phyloP scores from a whole-genome alignment of 2,797 vertebrate species.

The Austrolebias charrua region DNA sequence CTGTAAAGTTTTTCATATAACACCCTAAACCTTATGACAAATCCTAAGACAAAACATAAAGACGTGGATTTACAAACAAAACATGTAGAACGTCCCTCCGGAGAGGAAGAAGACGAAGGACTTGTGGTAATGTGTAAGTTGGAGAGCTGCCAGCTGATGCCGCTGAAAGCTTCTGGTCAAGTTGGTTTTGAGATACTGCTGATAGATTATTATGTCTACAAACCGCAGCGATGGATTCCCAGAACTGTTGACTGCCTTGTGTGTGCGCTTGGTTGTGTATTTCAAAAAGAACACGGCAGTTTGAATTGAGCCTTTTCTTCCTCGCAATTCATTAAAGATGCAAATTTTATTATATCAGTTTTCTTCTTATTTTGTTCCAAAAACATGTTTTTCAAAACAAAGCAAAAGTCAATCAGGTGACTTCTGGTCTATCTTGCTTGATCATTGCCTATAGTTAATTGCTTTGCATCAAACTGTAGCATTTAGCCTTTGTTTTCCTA shows the following conservation, averaged over 20 bases:
- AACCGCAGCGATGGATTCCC: slow-evolving; percentile 38
- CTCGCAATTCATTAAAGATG: slow-evolving; percentile 30
- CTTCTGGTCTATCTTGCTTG: slow-evolving; percentile 10
- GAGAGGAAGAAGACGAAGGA: slow-evolving; percentile 17
- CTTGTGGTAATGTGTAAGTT: slow-evolving; percentile 28
- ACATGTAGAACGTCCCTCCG: slow-evolving; percentile 18
- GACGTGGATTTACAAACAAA: slow-evolving; percentile 10
- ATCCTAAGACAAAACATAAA: slow-evolving; percentile 14
- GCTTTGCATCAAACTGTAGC: slow-evolving; percentile 1
- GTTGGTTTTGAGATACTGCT: slow-evolving; percentile 42
- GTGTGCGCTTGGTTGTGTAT: slow-evolving; percentile 4
- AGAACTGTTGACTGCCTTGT: slow-evolving; percentile 25
- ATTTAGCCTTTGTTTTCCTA: slow-evolving; percentile 4
- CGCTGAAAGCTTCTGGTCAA: slow-evolving; percentile 57
- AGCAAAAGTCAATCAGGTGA: slow-evolving; percentile 2
- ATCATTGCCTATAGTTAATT: not conserved
- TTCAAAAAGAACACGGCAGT: slow-evolving; percentile 1
- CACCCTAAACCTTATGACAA: slow-evolving; percentile 9
- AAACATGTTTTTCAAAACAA: slow-evolving; percentile 13
- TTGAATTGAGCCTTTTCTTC: slow-evolving; percentile 8
- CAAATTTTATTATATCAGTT: slow-evolving; percentile 5
- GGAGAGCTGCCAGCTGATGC: slow-evolving; percentile 46
- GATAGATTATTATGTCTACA: slow-evolving; percentile 38
- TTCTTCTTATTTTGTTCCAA: slow-evolving; percentile 2
- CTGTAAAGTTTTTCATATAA: not conserved